Base-by-base conservation (phyloP, 2,797 vertebrate genomes). In the Halcyon smyrnensis region DNA sequence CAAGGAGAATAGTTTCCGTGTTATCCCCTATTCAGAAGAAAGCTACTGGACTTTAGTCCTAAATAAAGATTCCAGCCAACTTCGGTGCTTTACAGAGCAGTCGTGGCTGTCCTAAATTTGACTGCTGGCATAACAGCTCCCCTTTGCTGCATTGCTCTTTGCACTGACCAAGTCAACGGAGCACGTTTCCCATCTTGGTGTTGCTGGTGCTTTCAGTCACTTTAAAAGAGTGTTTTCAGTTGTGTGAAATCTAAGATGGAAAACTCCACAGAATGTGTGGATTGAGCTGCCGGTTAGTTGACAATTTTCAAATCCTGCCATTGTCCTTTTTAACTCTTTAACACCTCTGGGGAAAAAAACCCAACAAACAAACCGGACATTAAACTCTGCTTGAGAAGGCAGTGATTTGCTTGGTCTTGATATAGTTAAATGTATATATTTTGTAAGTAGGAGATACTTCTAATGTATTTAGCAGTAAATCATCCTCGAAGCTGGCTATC, bases 1-100 rank as follows among this genome's bases (percentile, higher is more conserved):
- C 84, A 84, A 94, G 91, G 69, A 71, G 85, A 96, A 93, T 74
- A 95, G 67, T 94, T 96, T 95, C 96, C 93, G 79, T 82, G 83
- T 93, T 88, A 86, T 88, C 68, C 34, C 70, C 27, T 74, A 2
- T 64, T 86, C 63, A 53, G 77, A 78, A 89, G 67, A 90, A 74
- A 84, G 87, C 90, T 73, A 69, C 80, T 84, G 91, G 83, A 59
- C 82, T 79, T 91, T 1, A 95, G 59, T 81, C 77, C 71, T 89
- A 90, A 93, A 93, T 91, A 94, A 94, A 95, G 90, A 70, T 73
- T 82, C 64, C 60, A 69, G 76, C 54, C 63, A 46, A 32, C 67
- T 89, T 65, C 23, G 53, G 74, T 71, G 36, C 69, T 91, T 63
- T 51, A 25, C 86, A 67, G 71, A 82, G 59, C 43, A 15, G 28